Base-by-base conservation (phyloP, 2,888 invertebrate genomes). In the Chelonus formosanus region DNA sequence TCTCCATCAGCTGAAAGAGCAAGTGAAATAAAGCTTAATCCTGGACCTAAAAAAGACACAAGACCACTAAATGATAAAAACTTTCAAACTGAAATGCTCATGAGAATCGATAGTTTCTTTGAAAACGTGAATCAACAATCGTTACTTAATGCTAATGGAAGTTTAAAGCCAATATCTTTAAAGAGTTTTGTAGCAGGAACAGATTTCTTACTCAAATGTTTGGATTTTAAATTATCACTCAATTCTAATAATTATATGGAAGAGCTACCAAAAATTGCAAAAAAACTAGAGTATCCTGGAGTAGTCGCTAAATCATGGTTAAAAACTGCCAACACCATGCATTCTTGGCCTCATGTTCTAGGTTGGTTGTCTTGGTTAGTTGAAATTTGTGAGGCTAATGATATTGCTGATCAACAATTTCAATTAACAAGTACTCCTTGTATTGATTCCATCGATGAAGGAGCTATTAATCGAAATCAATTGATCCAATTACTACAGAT, bases 281-380 rank as follows among this genome's bases (percentile, higher is more conserved):
- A 87, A 70, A 85, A 86, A 2, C 79, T 89, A 10, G 84, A 86
- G 72, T 89, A 89, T 82, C 88, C 88, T 1, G 88, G 87, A 5
- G 68, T 82, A 0, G 83, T 89, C 8, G 85, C 86, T 71, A 88
- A 88, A 81, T 87, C 88, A 0, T 89, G 88, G 88, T 79, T 89
- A 73, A 86, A 86, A 78, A 86, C 88, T 0, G 88, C 88, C 3
- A 89, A 88, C 80, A 86, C 88, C 0, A 84, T 86, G 74, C 88
- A 89, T 76, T 86, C 88, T 0, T 88, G 87, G 81, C 88, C 88
- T 1, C 86, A 88, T 45, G 88, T 88, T 54, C 77, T 89, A 4
- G 88, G 87, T 0, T 86, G 89, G 79, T 80, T 89, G 7, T 84
- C 85, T 0, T 89, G 88, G 82, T 76, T 89, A 0, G 78, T 87